Evolutionary conservation across 64 coral and sea anemone genomes (phyloP), one percentile per base, ranked within the genome.

Genomic region (Trachythela sp.): DNA sequence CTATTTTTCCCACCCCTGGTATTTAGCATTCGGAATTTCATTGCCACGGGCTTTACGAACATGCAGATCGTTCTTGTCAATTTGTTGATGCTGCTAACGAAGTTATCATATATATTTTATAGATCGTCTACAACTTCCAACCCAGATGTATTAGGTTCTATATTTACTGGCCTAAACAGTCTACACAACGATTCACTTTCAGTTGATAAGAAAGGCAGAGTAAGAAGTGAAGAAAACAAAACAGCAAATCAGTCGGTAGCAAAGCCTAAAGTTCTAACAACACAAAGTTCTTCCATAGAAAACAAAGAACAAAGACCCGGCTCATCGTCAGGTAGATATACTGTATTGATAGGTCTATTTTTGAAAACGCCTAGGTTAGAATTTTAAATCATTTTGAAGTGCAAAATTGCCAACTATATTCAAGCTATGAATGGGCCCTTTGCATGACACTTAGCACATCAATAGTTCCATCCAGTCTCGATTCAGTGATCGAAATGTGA

Each of bases 91-190:
- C 42, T 45, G 11, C 42, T 45, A 45, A 45, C 11, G 11, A 6
- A 6, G 42, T 45, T 45, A 6, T 11, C 4, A 11, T 45, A 45
- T 45, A 11, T 45, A 11, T 45, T 45, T 45, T 45, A 68, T 31
- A 68, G 59, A 31, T 39, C 13, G 1, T 9, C 75, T 13, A 8
- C 30, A 35, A 35, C 33, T 5, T 35, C 31, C 15, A 80, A 80
- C 34, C 75, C 75, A 36, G 75, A 80, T 22, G 75, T 80, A 80
- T 30, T 80, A 0, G 75, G 75, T 39, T 80, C 75, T 37, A 80
- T 80, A 4, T 80, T 80, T 30, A 80, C 75, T 39, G 75, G 37
- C 9, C 35, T 80, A 29, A 37, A 80, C 8, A 80, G 27, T 39
- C 37, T 80, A 10, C 37, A 80, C 35, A 35, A 18, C 37, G 37